These are phyloP conservation scores for Hydrochoerus hydrochaeris DNA, from an alignment of 2,113 vertebrate genomes.

Conservation along the genomic window DNA sequence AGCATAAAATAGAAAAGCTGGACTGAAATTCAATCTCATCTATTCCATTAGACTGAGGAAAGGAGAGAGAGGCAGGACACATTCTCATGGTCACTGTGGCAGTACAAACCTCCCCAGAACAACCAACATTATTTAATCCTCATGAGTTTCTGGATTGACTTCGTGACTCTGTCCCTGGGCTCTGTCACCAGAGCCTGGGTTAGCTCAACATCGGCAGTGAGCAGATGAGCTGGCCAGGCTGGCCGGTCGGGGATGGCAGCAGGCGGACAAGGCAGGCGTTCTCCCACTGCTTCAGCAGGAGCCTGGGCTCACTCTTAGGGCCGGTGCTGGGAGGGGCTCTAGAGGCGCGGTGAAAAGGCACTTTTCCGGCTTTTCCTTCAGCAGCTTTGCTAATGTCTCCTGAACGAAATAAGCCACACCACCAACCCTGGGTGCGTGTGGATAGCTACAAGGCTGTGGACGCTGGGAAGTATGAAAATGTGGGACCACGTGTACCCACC, in stretches of 20 bases:
- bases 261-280: neutral
- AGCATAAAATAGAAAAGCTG: conserved; percentile 20
- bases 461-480: neutral
- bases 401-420: neutral
- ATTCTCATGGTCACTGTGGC: neutral
- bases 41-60: neutral
- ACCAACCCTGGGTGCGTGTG: neutral
- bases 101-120: neutral
- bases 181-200: neutral
- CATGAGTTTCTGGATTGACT: neutral
- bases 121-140: neutral
- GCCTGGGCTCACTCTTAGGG: neutral
- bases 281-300: neutral
- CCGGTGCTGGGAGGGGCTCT: neutral
- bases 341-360: neutral
- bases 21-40: conserved; percentile 5
- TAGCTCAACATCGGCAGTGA: neutral
- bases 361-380: neutral
- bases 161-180: neutral
- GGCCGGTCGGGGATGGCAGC: neutral
- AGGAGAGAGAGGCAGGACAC: neutral
- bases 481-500: neutral
- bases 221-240: neutral
- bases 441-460: neutral
- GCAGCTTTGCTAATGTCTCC: neutral